A percentile compares a stretch with the other conserved stretches of the same genome.
phyloP scores from a whole-genome alignment of 2,888 invertebrate genomes.

The Pasiphila rectangulata region DNA sequence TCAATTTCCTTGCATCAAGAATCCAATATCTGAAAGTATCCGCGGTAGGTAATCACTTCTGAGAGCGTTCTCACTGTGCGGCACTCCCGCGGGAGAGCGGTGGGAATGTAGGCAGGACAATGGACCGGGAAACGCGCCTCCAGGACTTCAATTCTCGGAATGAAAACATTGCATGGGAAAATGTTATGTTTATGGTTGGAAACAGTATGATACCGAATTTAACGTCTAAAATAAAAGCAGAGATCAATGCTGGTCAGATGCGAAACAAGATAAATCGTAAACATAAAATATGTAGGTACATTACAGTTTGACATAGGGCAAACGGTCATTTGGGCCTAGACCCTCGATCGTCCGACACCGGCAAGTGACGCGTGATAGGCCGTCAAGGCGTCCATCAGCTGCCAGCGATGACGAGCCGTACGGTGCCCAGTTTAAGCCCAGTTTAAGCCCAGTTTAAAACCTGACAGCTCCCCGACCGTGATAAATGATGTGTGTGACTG shows the following conservation, averaged over 20 bases:
- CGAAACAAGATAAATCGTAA: not conserved
- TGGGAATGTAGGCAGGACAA: slow-evolving; percentile 41
- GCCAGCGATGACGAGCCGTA: slow-evolving; percentile 61
- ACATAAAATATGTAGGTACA: not conserved
- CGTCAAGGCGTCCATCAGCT: slow-evolving; percentile 69
- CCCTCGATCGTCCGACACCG: slow-evolving; percentile 44
- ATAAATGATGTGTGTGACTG: slow-evolving; percentile 59
- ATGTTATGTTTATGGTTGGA: not conserved
- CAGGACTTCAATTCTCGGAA: slow-evolving; percentile 28
- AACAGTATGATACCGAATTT: no score
- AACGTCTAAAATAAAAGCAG: not conserved
- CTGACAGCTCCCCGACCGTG: slow-evolving; percentile 63
- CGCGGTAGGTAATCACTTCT: slow-evolving; percentile 48
- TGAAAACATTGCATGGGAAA: slow-evolving; percentile 8
- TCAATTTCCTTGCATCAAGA: slow-evolving; percentile 34
- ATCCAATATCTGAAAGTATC: slow-evolving; percentile 46
- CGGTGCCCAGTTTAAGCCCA: slow-evolving; percentile 52
- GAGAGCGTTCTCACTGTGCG: slow-evolving; percentile 39
- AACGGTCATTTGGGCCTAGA: slow-evolving; percentile 44
- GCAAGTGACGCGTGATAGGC: slow-evolving; percentile 47
- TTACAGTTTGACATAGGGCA: slow-evolving; percentile 39
- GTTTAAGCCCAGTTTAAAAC: slow-evolving; percentile 67
- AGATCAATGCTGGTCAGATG: not conserved
- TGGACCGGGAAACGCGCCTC: slow-evolving; percentile 40
- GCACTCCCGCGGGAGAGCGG: slow-evolving; percentile 30